Evolutionary conservation across 2,888 invertebrate genomes (phyloP), one percentile per base, ranked within the genome.

Genomic region (Hypomecis atomaria): DNA sequence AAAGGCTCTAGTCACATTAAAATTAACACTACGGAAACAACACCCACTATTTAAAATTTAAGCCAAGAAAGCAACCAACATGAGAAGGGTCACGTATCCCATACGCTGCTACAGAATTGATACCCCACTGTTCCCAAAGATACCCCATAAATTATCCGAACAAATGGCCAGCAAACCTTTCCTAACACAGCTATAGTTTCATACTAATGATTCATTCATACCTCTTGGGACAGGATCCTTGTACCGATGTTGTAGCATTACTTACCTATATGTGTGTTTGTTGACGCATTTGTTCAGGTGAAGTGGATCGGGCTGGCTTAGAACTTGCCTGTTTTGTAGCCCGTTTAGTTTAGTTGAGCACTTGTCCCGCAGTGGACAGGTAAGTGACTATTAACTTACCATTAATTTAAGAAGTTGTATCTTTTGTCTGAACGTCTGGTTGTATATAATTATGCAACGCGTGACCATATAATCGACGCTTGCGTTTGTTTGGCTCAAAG

Each of bases 191-290:
- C 57, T 58, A 56, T 53, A 55, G 63, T 58, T 63, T 66, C 59
- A 65, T 59, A 58, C 64, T 66, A 67, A 70, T 70, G 66, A 70
- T 70, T 70, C 67, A 70, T 70, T 66, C 66, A 70, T 67, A 60
- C 62, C 65, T 59, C 45, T 13, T 37, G 66, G 66, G 65, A 66
- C 66, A 50, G 36, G 55, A 58, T 40, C 44, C 64, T 56, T 45
- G 58, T 49, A 56, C 62, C 59, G 42, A 42, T 42, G 13, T 44
- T 52, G 40, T 44, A n/a, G n/a, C n/a, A n/a, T n/a, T n/a, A 60
- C 49, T 37, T 66, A 36, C 56, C 56, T 55, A 11, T 62, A 55
- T 45, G 47, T 53, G 61, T 59, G 56, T 61, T 62, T 67, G 62
- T 66, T 61, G 66, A 59, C 65, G 63, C 65, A 58, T 62, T 7